Base-by-base conservation (phyloP, 1,140 invertebrate genomes). In the Pentalonia nigronervosa region DNA sequence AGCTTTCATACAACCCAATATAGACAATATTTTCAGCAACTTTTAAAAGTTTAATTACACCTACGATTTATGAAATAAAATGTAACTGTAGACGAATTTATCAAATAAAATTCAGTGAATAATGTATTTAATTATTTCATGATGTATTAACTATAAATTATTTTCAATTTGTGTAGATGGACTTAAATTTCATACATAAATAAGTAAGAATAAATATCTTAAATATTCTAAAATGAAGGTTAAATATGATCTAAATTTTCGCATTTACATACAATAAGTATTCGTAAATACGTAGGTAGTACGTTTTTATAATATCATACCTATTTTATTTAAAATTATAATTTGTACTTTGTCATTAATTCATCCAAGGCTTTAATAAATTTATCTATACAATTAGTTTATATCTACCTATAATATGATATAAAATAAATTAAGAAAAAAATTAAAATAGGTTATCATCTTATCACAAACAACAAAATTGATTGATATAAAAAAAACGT, bases 361-460 rank as follows among this genome's bases (percentile, higher is more conserved):
- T 56, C 2, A 56, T 56, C 23, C 50, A 89, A 89, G 48, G 88
- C 6, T 89, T 89, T 56, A 36, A n/a, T 89, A 89, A 53, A 53
- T 89, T 50, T 21, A 88, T 25, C 6, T 81, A 81, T 20, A 84
- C 0, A 84, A 45, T 45, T 84, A 84, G 9, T 84, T 84, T 9
- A 86, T 47, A 47, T 83, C 21, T 45, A 41, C 30, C 6, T 30
- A 86, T 86, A 86, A 45, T 45, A 47, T 30, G 20, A 45, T 89
- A 56, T 14, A 41, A 53, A 41, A 89, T 47, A 89, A 25, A 67
- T 67, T 17, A 17, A 67, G 3, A 76, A 53, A 56, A 89, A 56
- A 89, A 50, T 50, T 50, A 8, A n/a, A 89, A 89, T 89, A 89
- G 88, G 50, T 89, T 89, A 89, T 89, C 88, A 34, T 34, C 30